Conservation (phyloP, 2,888 invertebrate species). For the Melinaea menophilus region DNA sequence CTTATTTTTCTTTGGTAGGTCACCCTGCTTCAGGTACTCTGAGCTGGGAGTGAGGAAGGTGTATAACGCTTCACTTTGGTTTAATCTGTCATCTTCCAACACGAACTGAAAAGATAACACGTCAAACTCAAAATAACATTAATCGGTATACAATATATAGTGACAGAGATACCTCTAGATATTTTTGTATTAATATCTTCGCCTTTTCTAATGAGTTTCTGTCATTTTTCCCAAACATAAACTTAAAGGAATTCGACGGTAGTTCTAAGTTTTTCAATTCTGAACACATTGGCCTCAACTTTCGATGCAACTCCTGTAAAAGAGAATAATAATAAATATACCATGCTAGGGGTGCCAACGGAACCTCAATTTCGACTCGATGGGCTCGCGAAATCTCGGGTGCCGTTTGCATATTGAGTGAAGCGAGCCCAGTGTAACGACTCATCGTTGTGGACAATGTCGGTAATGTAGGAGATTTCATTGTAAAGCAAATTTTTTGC, state of each 20-base stretch:
- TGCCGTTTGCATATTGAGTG: too few relatives aligned
- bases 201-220: conserved; percentile 88
- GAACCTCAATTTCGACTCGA: too few relatives aligned
- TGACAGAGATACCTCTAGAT: conserved; percentile 82
- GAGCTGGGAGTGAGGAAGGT: conserved; percentile 95
- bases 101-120: conserved; percentile 81
- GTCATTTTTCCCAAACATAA: conserved; percentile 90
- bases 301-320: conserved; percentile 89
- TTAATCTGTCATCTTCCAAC: conserved; percentile 90
- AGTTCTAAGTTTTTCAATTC: conserved; percentile 89
- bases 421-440: too few relatives aligned
- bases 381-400: too few relatives aligned
- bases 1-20: conserved; percentile 89
- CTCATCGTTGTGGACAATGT: too few relatives aligned
- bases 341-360: not conserved
- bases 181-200: conserved; percentile 89
- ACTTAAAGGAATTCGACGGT: conserved; percentile 89
- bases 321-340: conserved; percentile 26
- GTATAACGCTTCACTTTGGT: conserved; percentile 93
- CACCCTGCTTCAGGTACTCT: conserved; percentile 89
- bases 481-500: too few relatives aligned
- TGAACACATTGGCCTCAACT: conserved; percentile 88
- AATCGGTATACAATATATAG: not conserved
- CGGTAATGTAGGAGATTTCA: too few relatives aligned
- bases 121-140: too few relatives aligned